Percentiles rank a stretch among this genome's conserved stretches.
Conservation (phyloP, 2,113 vertebrate species). For the Trochalopteron elliotii region DNA sequence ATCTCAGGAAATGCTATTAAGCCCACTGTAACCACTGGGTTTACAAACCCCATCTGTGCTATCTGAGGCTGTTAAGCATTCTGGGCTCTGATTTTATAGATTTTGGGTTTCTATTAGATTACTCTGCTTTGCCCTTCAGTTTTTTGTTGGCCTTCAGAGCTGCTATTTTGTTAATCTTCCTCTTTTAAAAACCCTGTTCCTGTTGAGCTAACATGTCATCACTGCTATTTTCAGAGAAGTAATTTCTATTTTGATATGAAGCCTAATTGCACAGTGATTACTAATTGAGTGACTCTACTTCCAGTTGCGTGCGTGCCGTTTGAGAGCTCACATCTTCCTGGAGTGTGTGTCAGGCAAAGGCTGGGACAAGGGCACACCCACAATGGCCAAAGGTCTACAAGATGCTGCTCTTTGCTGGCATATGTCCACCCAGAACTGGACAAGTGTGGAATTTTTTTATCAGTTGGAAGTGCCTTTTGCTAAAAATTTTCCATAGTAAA, state of each 20-base stretch:
- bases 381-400: not conserved
- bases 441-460: not conserved
- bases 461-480: not conserved
- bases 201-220: not conserved
- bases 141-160: not conserved
- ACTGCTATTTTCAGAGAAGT: slow-evolving; percentile 14
- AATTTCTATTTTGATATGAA: slow-evolving; percentile 42
- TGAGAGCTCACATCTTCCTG: not conserved
- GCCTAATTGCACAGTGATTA: slow-evolving; percentile 19
- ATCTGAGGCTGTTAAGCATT: not conserved
- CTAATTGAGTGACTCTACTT: slow-evolving; percentile 1
- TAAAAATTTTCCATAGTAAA: not conserved
- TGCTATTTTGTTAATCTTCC: not conserved
- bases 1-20: slow-evolving; percentile 18
- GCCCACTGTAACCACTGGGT: not conserved
- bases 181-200: not conserved
- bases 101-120: not conserved
- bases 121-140: not conserved
- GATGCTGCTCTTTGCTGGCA: not conserved
- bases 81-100: not conserved
- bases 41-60: not conserved
- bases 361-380: not conserved
- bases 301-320: not conserved
- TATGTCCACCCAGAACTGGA: not conserved
- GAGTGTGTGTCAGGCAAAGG: not conserved